Evolutionary conservation across 2,797 vertebrate species (phyloP).

Genomic region (Smutsia temminckii): DNA sequence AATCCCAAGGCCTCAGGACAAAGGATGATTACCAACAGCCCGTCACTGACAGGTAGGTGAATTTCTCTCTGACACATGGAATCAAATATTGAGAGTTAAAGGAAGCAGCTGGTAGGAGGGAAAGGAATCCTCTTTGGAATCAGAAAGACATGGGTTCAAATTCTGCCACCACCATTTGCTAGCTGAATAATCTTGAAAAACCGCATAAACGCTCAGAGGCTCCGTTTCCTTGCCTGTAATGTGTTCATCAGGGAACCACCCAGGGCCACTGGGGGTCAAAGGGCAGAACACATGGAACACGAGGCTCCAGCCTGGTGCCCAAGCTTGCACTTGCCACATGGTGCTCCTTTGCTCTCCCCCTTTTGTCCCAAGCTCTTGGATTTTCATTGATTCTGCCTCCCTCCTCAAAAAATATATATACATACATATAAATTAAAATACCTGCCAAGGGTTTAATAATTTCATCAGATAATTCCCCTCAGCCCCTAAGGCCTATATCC

Average conservation of each 20-base stretch:
- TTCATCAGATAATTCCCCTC: conserved; percentile 58
- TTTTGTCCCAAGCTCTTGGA: background rate
- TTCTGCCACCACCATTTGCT: too few relatives aligned
- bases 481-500: conserved; percentile 31
- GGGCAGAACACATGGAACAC: accelerated
- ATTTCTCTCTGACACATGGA: background rate
- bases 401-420: background rate
- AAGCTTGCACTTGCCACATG: accelerated
- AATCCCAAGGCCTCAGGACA: background rate
- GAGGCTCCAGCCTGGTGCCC: background rate
- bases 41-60: background rate
- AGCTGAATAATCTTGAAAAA: background rate
- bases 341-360: background rate
- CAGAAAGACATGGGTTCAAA: background rate
- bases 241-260: background rate
- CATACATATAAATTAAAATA: conserved; percentile 28
- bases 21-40: background rate
- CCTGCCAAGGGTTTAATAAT: conserved; percentile 62
- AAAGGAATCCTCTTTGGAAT: background rate
- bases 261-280: accelerated
- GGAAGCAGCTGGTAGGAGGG: background rate
- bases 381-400: background rate
- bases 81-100: background rate
- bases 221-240: background rate
- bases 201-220: background rate